These are phyloP conservation scores for Ochropacha duplaris DNA, from an alignment of 2,888 invertebrate species.

Conservation along the genomic window DNA sequence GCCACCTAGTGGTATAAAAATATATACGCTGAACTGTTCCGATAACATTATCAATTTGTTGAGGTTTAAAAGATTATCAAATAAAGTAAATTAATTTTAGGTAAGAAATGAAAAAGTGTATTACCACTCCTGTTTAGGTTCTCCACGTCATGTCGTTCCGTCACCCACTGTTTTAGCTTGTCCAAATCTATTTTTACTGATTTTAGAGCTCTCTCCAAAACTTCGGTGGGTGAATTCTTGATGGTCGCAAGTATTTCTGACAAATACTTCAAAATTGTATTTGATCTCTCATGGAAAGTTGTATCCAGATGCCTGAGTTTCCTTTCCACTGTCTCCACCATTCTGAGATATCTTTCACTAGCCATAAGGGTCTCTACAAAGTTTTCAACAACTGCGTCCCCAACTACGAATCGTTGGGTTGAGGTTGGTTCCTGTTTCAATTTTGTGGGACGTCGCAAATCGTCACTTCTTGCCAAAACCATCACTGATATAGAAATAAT, in stretches of 20 bases:
- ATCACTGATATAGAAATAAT: conserved; percentile 16
- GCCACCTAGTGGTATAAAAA: too few relatives aligned
- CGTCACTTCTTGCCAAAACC: conserved; percentile 16
- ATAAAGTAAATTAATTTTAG: neutral
- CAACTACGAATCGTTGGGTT: conserved; percentile 23
- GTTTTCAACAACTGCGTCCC: conserved; percentile 60
- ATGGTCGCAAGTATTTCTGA: conserved; percentile 52
- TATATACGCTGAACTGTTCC: too few relatives aligned
- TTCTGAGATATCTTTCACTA: conserved; percentile 63
- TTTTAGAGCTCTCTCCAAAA: conserved; percentile 38
- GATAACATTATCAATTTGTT: too few relatives aligned
- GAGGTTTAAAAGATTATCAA: too few relatives aligned
- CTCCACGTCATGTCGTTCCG: conserved; percentile 23
- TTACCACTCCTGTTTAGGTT: conserved; percentile 49
- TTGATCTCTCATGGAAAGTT: conserved; percentile 57
- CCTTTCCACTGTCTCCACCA: conserved; percentile 60
- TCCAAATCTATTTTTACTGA: conserved; percentile 49
- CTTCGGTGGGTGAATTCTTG: conserved; percentile 36
- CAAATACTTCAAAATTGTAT: conserved; percentile 59
- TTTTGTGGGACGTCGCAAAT: conserved; percentile 6
- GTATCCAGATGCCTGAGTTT: conserved; percentile 59
- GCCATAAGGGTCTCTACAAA: conserved; percentile 67
- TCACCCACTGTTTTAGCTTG: conserved; percentile 40
- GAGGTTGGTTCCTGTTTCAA: conserved; percentile 27
- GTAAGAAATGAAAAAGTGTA: neutral